phyloP scores from a whole-genome alignment of 2,113 vertebrate species.

The Marmota flaviventris region DNA sequence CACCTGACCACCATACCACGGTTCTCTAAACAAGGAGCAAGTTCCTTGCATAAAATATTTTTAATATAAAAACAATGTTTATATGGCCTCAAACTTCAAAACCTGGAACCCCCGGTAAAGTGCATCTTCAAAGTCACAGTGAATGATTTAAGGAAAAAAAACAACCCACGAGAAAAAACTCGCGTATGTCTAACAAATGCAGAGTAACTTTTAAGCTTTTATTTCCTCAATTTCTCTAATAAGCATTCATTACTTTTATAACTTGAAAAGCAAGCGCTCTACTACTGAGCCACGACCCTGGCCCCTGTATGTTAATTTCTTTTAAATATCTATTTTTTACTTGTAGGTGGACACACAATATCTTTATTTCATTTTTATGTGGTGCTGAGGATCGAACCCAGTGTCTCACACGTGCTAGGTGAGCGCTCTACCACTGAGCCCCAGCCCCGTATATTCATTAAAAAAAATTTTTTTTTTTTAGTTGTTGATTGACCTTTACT shows the following conservation, averaged over 20 bases:
- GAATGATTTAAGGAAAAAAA: not conserved
- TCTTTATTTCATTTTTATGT: no score
- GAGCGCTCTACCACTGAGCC: no score
- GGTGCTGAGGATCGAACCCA: no score
- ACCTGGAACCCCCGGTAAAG: not conserved
- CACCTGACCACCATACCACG: fast-evolving
- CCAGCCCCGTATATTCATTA: no score
- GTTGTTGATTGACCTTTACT: no score
- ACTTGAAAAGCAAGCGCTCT: not conserved
- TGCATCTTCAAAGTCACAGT: not conserved
- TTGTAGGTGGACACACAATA: no score
- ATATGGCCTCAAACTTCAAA: not conserved
- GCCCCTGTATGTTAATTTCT: no score
- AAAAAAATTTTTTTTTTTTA: no score
- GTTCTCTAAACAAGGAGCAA: not conserved
- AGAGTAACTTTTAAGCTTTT: not conserved
- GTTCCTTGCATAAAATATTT: not conserved
- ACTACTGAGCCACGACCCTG: no score
- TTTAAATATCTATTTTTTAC: no score
- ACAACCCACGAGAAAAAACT: no score
- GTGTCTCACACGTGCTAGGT: no score
- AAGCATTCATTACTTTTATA: not conserved
- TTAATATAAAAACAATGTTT: not conserved
- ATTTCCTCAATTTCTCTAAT: not conserved
- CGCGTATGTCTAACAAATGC: fast-evolving